A percentile compares a stretch with the other conserved stretches of the same genome.
phyloP scores from a whole-genome alignment of 2,888 invertebrate genomes.

The Drosophila recens region DNA sequence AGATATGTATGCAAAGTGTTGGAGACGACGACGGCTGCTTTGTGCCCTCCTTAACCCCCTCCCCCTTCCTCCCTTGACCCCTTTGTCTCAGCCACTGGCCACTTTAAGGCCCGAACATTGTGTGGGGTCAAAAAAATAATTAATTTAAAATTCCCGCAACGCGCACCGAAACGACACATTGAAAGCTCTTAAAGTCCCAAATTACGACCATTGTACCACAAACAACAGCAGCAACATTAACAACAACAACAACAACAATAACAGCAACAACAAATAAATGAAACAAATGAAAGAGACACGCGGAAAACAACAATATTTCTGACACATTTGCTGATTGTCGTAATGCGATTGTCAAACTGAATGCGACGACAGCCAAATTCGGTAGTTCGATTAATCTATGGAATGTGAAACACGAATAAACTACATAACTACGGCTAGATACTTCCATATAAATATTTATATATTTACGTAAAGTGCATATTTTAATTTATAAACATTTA shows the following conservation, averaged over 20 bases:
- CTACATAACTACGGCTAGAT: neutral
- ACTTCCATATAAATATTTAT: neutral
- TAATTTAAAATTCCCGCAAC: slow-evolving; percentile 77
- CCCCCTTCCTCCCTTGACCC: neutral
- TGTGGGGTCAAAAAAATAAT: slow-evolving; percentile 81
- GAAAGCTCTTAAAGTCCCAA: slow-evolving; percentile 80
- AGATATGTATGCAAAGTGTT: slow-evolving; percentile 52
- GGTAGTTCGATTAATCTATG: slow-evolving; percentile 53
- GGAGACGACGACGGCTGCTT: slow-evolving; percentile 49
- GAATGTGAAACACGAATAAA: slow-evolving; percentile 47
- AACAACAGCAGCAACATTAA: slow-evolving; percentile 40
- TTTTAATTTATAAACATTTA: neutral
- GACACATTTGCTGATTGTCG: slow-evolving; percentile 73
- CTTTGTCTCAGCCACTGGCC: neutral
- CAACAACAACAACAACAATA: slow-evolving; percentile 9
- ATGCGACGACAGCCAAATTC: slow-evolving; percentile 68
- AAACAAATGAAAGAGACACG: slow-evolving; percentile 69
- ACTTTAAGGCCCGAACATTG: slow-evolving; percentile 55
- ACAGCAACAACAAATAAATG: slow-evolving; percentile 15
- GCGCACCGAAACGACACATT: slow-evolving; percentile 79
- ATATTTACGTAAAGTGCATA: neutral
- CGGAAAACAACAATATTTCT: slow-evolving; percentile 70
- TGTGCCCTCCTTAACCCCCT: slow-evolving; percentile 29
- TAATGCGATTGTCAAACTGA: slow-evolving; percentile 72
- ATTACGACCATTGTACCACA: slow-evolving; percentile 79